Percentiles rank a stretch among this genome's conserved stretches.
phyloP scores from a whole-genome alignment of 2,888 invertebrate genomes.

The Drosophila demipolita region DNA sequence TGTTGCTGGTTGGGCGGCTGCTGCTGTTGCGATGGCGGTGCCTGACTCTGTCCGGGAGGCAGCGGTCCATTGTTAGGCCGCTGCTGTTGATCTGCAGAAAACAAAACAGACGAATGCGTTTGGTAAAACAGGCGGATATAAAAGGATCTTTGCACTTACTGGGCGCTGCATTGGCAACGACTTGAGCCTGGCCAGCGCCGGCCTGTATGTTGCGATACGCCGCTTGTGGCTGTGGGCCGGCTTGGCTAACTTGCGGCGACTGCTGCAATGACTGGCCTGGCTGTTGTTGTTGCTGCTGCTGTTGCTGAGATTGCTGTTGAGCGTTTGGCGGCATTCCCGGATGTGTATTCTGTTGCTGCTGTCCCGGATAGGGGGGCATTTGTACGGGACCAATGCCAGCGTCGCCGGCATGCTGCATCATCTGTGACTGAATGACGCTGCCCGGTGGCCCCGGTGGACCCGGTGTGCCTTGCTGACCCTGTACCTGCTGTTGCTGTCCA shows the following conservation, averaged over 20 bases:
- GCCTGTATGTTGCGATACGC: conserved; percentile 73
- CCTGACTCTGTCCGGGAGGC: conserved; percentile 75
- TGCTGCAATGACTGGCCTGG: conserved; percentile 40
- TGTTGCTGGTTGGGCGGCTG: conserved; percentile 72
- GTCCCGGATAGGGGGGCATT: conserved; percentile 80
- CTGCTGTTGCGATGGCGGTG: conserved; percentile 63
- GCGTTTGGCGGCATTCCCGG: conserved; percentile 81
- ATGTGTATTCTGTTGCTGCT: conserved; percentile 73
- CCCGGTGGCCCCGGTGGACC: conserved; percentile 58
- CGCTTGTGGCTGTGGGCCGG: conserved; percentile 36
- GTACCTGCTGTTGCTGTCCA: conserved; percentile 55
- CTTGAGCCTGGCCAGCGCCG: conserved; percentile 68
- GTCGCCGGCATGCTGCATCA: conserved; percentile 79
- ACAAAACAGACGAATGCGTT: neutral
- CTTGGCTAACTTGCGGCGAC: conserved; percentile 43
- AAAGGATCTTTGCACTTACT: conserved; percentile 72
- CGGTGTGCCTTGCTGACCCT: conserved; percentile 43
- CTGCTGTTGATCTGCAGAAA: conserved; percentile 85
- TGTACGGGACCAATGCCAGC: conserved; percentile 73
- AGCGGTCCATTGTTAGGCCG: conserved; percentile 85
- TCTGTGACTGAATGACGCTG: conserved; percentile 86
- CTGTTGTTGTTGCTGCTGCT: conserved; percentile 55
- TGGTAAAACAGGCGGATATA: neutral
- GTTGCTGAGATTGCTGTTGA: conserved; percentile 79
- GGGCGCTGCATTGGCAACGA: conserved; percentile 57